Conservation (phyloP, 2,888 invertebrate genomes). For the Spicauda simplicius region DNA sequence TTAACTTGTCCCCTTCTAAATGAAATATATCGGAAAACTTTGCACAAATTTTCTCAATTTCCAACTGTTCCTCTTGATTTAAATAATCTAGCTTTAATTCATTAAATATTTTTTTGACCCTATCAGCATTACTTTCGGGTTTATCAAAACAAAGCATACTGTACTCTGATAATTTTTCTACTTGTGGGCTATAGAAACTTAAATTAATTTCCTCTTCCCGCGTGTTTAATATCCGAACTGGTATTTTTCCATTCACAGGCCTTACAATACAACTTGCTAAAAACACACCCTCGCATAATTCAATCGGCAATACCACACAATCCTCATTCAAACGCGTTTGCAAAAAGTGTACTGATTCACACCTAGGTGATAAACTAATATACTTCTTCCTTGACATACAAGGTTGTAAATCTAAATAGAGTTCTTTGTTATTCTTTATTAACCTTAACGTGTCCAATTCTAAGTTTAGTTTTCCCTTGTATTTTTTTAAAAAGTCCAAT, state of each 20-base stretch:
- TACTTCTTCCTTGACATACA: neutral
- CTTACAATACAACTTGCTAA: too few species aligned
- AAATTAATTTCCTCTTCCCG: slow-evolving; percentile 1
- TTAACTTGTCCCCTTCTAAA: too few species aligned
- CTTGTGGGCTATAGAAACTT: slow-evolving; percentile 3
- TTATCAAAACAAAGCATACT: slow-evolving; percentile 8
- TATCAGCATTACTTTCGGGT: neutral
- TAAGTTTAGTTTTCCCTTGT: too few species aligned
- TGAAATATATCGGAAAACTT: too few species aligned
- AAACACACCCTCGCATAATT: too few species aligned
- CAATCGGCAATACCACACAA: too few species aligned
- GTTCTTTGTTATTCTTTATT: too few species aligned
- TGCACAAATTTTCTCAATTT: neutral
- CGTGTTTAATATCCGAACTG: too few species aligned
- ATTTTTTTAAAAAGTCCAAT: too few species aligned
- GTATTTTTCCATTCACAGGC: too few species aligned
- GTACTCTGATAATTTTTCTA: slow-evolving; percentile 5
- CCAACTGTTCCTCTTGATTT: neutral
- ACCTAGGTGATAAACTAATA: slow-evolving; percentile 9
- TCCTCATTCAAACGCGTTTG: neutral
- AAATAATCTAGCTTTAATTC: slow-evolving; percentile 4
- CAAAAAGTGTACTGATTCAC: slow-evolving; percentile 6
- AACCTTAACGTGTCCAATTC: too few species aligned
- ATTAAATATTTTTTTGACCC: slow-evolving; percentile 8
- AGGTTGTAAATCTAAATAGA: neutral